Conservation (phyloP, 1,140 invertebrate genomes). For the Achroia grisella region DNA sequence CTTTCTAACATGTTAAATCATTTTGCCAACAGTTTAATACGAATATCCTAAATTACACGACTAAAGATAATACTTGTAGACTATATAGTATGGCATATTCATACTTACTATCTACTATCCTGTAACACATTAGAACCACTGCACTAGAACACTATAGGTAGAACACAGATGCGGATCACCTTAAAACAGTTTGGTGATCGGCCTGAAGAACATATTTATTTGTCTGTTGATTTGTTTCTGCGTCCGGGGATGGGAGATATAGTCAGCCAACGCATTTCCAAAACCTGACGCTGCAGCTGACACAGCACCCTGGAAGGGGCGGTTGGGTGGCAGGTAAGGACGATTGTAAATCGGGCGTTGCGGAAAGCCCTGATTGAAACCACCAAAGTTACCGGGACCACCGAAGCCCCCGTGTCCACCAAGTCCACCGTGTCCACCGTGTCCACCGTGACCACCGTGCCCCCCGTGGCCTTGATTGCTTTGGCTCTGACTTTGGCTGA, state of each 20-base stretch:
- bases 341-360: constrained; percentile 15
- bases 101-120: no score
- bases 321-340: constrained; percentile 10
- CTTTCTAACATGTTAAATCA: no score
- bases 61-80: no score
- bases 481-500: constrained; percentile 9
- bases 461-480: background rate
- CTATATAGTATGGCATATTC: no score
- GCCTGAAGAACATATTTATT: constrained; percentile 40
- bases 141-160: no score
- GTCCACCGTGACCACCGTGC: background rate
- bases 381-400: constrained; percentile 12
- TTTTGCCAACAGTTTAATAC: no score
- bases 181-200: constrained; percentile 46
- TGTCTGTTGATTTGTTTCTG: constrained; percentile 40
- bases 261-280: constrained; percentile 34
- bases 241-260: constrained; percentile 39
- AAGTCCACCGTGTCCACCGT: constrained; percentile 16
- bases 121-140: no score
- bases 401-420: constrained; percentile 17
- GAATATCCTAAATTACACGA: no score
- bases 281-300: constrained; percentile 45
- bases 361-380: constrained; percentile 6
- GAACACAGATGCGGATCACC: no score
- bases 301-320: constrained; percentile 37